A percentile compares a stretch with the other conserved stretches of the same genome.
Evolutionary conservation across 1,140 invertebrate genomes (phyloP).

Genomic region (Leptinotarsa lineolata): DNA sequence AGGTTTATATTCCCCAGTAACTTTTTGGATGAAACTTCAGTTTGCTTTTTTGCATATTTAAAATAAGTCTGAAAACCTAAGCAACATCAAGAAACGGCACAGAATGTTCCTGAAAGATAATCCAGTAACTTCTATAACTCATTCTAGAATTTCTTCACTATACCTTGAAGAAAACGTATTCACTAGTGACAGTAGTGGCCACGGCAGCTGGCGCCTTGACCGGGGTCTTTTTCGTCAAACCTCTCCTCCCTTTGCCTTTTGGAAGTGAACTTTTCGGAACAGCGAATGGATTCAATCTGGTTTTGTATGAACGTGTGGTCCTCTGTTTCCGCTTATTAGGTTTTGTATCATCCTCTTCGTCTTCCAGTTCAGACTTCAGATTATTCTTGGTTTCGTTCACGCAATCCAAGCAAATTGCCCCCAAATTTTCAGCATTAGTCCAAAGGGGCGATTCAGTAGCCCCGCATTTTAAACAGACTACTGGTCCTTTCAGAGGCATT

Average conservation of each 20-base stretch:
- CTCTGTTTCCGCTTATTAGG: slow-evolving; percentile 59
- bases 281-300: slow-evolving; percentile 53
- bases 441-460: slow-evolving; percentile 64
- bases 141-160: background rate
- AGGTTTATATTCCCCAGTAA: too few species aligned
- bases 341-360: slow-evolving; percentile 53
- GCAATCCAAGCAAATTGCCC: slow-evolving; percentile 67
- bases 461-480: slow-evolving; percentile 66
- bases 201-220: slow-evolving; percentile 80
- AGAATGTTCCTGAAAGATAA: background rate
- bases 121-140: background rate
- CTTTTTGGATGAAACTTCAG: too few species aligned
- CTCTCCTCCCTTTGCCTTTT: slow-evolving; percentile 74
- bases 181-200: slow-evolving; percentile 78
- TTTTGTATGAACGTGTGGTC: slow-evolving; percentile 62
- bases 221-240: slow-evolving; percentile 80
- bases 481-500: slow-evolving; percentile 69
- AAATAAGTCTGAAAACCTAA: too few species aligned
- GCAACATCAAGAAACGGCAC: too few species aligned
- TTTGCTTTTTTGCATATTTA: too few species aligned
- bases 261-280: slow-evolving; percentile 59
- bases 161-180: slow-evolving; percentile 83
- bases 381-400: slow-evolving; percentile 57
- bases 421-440: slow-evolving; percentile 65
- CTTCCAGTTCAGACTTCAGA: slow-evolving; percentile 43